phyloP scores from a whole-genome alignment of 2,888 invertebrate species.

The Apomyelois bistriatella region DNA sequence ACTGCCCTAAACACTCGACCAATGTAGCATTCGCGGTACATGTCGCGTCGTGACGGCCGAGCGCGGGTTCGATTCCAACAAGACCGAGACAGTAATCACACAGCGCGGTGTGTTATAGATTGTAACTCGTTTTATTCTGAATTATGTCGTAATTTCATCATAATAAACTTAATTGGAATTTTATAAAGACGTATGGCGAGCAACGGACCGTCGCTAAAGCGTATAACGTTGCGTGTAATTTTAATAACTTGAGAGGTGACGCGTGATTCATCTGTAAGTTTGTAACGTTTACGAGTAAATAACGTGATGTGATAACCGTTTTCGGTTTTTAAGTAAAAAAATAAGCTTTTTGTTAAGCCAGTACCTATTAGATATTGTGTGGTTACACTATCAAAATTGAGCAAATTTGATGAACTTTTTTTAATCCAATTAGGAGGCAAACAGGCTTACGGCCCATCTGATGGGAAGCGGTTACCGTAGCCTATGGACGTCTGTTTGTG shows the following conservation, averaged over 20 bases:
- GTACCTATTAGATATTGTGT: no score
- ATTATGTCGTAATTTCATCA: constrained; percentile 10
- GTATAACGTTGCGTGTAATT: neutral
- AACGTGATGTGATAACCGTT: no score
- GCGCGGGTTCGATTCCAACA: constrained; percentile 4
- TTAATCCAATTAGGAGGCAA: no score
- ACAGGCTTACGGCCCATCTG: no score
- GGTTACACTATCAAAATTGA: no score
- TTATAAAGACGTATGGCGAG: constrained; percentile 6
- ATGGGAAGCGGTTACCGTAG: no score
- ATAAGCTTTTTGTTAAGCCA: no score
- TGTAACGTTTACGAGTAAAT: no score
- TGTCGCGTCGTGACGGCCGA: neutral
- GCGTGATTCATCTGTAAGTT: no score
- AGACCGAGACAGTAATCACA: neutral
- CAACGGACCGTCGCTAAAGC: neutral
- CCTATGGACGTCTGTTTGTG: no score
- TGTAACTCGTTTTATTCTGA: constrained; percentile 1
- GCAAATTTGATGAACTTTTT: no score
- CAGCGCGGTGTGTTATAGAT: neutral
- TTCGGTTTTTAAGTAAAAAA: no score
- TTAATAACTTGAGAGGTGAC: neutral
- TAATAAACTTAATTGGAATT: constrained; percentile 9
- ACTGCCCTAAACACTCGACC: neutral
- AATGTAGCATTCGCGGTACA: neutral